A percentile compares a stretch with the other conserved stretches of the same genome.
These are phyloP conservation scores for Idaea aversata DNA, from an alignment of 2,888 invertebrate species.

Conservation along the genomic window DNA sequence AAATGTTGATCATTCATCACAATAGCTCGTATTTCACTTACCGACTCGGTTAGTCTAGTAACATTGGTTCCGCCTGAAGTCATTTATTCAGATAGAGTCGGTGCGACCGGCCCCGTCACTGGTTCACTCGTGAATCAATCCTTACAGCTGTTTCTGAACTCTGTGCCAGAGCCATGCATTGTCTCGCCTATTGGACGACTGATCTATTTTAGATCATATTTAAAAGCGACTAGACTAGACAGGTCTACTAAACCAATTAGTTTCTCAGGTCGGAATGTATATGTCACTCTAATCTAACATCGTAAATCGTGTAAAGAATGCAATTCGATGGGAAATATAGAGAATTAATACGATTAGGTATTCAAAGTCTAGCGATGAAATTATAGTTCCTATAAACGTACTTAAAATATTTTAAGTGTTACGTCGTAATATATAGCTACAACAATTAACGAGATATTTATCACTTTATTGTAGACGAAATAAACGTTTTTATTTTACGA, in stretches of 20 bases:
- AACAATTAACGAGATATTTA: background rate
- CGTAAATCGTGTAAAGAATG: conserved; percentile 1
- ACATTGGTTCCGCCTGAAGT: conserved; percentile 21
- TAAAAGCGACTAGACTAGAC: conserved; percentile 60
- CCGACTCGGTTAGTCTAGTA: conserved; percentile 28
- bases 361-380: background rate
- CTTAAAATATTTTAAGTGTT: background rate
- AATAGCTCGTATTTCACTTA: conserved; percentile 30
- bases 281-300: conserved; percentile 15
- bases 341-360: conserved; percentile 3
- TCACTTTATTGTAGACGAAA: background rate
- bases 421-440: background rate
- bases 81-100: conserved; percentile 29
- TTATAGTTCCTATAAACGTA: background rate
- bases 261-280: conserved; percentile 20
- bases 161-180: conserved; percentile 49
- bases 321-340: background rate
- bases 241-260: conserved; percentile 42
- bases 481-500: background rate
- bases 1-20: conserved; percentile 35
- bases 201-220: conserved; percentile 52
- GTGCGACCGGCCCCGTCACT: conserved; percentile 23
- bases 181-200: conserved; percentile 53
- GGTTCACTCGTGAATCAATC: conserved; percentile 57
- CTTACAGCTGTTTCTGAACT: conserved; percentile 64